phyloP scores from a whole-genome alignment of 2,888 invertebrate genomes.

The Chorisops tibialis region DNA sequence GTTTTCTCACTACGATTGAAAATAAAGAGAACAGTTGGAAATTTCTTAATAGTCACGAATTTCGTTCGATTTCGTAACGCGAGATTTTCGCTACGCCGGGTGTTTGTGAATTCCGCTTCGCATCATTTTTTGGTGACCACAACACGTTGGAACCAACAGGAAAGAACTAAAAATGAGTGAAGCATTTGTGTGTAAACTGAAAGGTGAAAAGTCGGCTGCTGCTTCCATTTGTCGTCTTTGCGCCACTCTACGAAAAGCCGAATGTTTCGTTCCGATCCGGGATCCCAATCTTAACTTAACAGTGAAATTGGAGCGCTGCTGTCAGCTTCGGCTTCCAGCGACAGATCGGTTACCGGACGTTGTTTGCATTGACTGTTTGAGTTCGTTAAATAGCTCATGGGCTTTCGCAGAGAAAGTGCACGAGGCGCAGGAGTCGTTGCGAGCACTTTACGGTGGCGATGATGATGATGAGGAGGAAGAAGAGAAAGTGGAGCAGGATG shows the following conservation, averaged over 20 bases:
- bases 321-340: constrained; percentile 36
- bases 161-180: too few species aligned
- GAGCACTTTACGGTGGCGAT: constrained; percentile 28
- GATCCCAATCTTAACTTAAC: constrained; percentile 36
- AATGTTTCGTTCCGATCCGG: constrained; percentile 33
- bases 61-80: too few species aligned
- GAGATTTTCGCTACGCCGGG: too few species aligned
- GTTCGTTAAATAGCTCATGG: constrained; percentile 35
- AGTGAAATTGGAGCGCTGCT: constrained; percentile 38
- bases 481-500: not conserved
- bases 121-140: too few species aligned
- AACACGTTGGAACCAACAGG: too few species aligned
- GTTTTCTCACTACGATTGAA: not conserved
- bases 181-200: not conserved
- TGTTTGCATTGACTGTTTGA: constrained; percentile 40
- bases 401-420: constrained; percentile 39
- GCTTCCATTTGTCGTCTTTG: constrained; percentile 41
- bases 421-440: constrained; percentile 41
- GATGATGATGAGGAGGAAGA: not conserved
- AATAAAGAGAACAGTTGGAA: too few species aligned
- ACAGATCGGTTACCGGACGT: constrained; percentile 39
- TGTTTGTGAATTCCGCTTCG: too few species aligned
- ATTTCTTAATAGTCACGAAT: too few species aligned
- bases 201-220: not conserved
- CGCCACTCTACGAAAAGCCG: constrained; percentile 40